Evolutionary conservation across 2,888 invertebrate genomes (phyloP), one percentile per base, ranked within the genome.

Genomic region (Ommatoiulus sabulosus): DNA sequence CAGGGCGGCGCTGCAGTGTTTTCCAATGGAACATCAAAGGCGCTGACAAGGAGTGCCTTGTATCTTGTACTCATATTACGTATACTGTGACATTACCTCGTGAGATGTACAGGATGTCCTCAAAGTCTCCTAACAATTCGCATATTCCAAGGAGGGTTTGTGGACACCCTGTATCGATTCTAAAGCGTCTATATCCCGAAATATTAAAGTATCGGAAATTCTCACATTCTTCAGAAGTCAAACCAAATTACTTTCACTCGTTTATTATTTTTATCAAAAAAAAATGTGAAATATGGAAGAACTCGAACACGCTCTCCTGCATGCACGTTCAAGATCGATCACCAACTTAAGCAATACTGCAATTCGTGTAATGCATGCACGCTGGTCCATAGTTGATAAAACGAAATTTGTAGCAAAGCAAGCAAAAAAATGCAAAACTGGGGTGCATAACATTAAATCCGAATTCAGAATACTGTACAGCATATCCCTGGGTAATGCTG

Each of bases 381-480:
- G 20, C 72, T 72, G 72, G 20, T 72, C 20, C 72, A 72, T 24
- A 24, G 20, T 8, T 20, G 72, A 72, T 24, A 72, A 24, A 72
- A 72, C 8, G 8, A 24, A 72, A 72, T 72, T 72, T 72, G 72
- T 72, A 72, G 72, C 72, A 10, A 72, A 72, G 72, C 4, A 15
- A 4, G 17, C 7, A 63, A 63, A 72, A 72, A 72, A 20, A 72
- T 72, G 72, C 24, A 72, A 72, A 35, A 72, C 24, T 72, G 72
- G 72, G 72, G 72, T 72, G 72, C 72, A 72, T 72, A 72, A 8
- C 72, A 72, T 72, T 72, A 72, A 72, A 72, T 72, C 72, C 24
- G 20, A 72, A 24, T 72, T 24, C 72, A 20, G 72, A 10, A 72
- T 72, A 20, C 46, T 46, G 46, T 52, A 35, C 35, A 35, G 35